These are phyloP conservation scores for Chironomus riparius DNA, from an alignment of 2,888 invertebrate genomes.

Conservation along the genomic window DNA sequence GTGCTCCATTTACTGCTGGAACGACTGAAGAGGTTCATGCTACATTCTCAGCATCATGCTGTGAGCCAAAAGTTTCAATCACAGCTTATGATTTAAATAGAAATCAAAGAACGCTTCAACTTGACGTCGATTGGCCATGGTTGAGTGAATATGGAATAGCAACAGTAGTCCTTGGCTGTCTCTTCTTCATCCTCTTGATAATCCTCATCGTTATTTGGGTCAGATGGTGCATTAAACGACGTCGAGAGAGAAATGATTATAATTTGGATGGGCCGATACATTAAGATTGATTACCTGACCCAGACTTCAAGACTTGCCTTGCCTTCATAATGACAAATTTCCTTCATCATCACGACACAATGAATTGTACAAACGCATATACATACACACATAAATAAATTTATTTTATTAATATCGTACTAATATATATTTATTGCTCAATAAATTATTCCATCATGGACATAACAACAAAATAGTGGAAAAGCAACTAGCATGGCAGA, in stretches of 20 bases:
- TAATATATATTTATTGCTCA: neutral
- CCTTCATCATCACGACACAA: neutral
- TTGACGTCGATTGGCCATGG: constrained; percentile 49
- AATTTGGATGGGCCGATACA: neutral
- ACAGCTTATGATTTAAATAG: constrained; percentile 60
- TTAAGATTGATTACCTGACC: neutral
- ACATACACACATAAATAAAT: neutral
- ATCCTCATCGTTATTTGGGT: constrained; percentile 49
- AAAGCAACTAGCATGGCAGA: neutral
- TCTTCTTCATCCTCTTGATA: constrained; percentile 55
- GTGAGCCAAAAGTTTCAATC: constrained; percentile 56
- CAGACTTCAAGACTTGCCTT: neutral
- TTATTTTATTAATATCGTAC: neutral
- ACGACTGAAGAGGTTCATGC: constrained; percentile 56
- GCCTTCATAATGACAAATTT: neutral
- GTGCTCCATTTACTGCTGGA: constrained; percentile 56
- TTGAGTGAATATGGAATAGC: constrained; percentile 49
- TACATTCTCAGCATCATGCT: constrained; percentile 63
- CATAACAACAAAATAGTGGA: neutral
- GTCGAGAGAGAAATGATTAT: neutral
- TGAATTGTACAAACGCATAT: no score
- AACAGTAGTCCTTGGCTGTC: constrained; percentile 58
- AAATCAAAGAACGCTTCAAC: constrained; percentile 52
- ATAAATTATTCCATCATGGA: neutral
- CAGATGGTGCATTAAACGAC: constrained; percentile 46